Conservation (phyloP, 2,888 invertebrate species). For the Aelia acuminata region DNA sequence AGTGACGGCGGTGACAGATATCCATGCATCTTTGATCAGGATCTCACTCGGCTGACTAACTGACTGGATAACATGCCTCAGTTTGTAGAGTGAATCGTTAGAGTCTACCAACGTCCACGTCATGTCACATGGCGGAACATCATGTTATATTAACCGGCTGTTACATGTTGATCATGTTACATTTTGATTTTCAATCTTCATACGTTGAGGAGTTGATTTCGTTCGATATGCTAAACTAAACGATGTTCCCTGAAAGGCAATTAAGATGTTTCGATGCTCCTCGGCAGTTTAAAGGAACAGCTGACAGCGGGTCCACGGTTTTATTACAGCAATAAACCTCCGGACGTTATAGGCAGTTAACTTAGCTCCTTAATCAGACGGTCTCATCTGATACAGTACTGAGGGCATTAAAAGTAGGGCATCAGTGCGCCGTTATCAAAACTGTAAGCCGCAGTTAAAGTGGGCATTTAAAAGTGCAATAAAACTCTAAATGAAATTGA, state of each 20-base stretch:
- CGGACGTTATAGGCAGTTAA: not conserved
- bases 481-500: not conserved
- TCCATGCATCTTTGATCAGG: constrained; percentile 5
- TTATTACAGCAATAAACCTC: not conserved
- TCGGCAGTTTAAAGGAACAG: not conserved
- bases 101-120: not conserved
- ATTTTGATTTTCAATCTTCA: too few species aligned
- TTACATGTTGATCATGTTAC: too few species aligned
- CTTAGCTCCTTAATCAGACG: not conserved
- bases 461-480: not conserved
- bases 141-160: not conserved
- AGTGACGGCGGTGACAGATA: not conserved
- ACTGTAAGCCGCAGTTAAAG: not conserved
- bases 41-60: not conserved
- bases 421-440: not conserved
- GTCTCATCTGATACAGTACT: not conserved
- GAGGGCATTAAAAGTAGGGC: not conserved
- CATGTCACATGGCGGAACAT: not conserved
- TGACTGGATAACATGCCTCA: not conserved
- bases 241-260: too few species aligned
- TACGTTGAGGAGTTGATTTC: too few species aligned
- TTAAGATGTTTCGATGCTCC: not conserved
- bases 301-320: not conserved
- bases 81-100: not conserved
- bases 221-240: too few species aligned